Base-by-base conservation (phyloP, 1,140 invertebrate species). In the Drosophila nigromelanica region DNA sequence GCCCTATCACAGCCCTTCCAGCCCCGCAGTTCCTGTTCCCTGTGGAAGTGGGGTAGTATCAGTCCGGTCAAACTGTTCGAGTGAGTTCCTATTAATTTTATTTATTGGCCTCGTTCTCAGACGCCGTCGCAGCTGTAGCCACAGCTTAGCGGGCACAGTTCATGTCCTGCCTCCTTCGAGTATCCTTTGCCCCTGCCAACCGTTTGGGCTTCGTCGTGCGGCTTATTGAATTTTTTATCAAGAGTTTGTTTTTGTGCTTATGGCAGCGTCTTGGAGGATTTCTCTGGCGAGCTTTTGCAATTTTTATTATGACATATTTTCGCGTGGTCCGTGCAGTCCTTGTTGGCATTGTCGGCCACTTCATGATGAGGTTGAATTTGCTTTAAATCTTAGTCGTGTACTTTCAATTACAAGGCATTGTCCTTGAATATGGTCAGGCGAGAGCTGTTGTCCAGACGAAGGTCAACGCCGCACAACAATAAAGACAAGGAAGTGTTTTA, bases 181-280 rank as follows among this genome's bases (percentile, higher is more conserved):
- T 37, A 27, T 15, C 59, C 63, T 62, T 47, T 40, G 55, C 33
- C 60, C 45, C 55, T 59, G 14, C 30, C 66, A 42, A 15, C 7
- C n/a, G 3, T 30, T 18, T 39, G 39, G 12, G 27, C 50, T 40
- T 15, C 24, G 42, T 50, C 37, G 50, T 45, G 52, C 66, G 62
- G 80, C 82, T 87, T 87, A 87, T 87, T 87, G 82, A 89, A 87
- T 76, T 87, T 87, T 82, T 71, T 87, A 73, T 89, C 79, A 71
- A 89, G 56, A 70, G 82, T 79, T 87, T 86, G 82, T 52, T 59
- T 73, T 87, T 82, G 66, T 75, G 70, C 81, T 86, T 80, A 85
- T 54, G 81, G 60, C 78, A 77, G 72, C 51, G 69, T 85, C 72
- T 75, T 61, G 56, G 48, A 50, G 76, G 81, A 77, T 80, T 77